These are phyloP conservation scores for Hirtodrosophila histrioides DNA, from an alignment of 2,888 invertebrate genomes.

Conservation along the genomic window DNA sequence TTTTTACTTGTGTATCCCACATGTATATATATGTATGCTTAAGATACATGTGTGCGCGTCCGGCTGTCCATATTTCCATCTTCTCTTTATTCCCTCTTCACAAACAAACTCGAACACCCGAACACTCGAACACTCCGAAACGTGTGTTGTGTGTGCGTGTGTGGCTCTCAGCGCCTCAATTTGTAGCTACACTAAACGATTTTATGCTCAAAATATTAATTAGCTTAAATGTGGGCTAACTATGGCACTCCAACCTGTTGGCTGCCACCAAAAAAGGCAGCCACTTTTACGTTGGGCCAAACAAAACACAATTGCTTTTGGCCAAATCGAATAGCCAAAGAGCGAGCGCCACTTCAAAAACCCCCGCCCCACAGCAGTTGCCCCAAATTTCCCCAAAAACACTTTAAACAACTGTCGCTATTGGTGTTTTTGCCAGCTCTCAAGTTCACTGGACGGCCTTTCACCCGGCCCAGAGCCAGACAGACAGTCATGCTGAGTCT, in stretches of 20 bases:
- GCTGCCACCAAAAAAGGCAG: conserved; percentile 14
- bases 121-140: too few species aligned
- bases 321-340: conserved; percentile 2
- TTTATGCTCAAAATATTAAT: conserved; percentile 71
- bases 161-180: conserved; percentile 51
- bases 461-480: conserved; percentile 51
- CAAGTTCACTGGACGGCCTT: conserved; percentile 70
- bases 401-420: conserved; percentile 34
- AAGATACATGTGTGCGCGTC: conserved; percentile 34
- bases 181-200: conserved; percentile 60
- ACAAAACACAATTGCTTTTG: conserved; percentile 1
- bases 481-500: conserved; percentile 1
- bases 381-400: conserved; percentile 40
- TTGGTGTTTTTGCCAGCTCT: conserved; percentile 6
- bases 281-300: not conserved
- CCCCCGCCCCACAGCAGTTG: conserved; percentile 12
- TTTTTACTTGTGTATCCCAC: conserved; percentile 32
- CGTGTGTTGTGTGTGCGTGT: conserved; percentile 4
- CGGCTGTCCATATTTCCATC: conserved; percentile 12
- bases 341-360: conserved; percentile 11
- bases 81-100: conserved; percentile 2
- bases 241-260: conserved; percentile 31
- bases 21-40: conserved; percentile 31
- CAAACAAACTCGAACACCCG: conserved; percentile 2
- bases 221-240: conserved; percentile 45